phyloP scores from a whole-genome alignment of 2,113 vertebrate species.

The Perca schrenkii region DNA sequence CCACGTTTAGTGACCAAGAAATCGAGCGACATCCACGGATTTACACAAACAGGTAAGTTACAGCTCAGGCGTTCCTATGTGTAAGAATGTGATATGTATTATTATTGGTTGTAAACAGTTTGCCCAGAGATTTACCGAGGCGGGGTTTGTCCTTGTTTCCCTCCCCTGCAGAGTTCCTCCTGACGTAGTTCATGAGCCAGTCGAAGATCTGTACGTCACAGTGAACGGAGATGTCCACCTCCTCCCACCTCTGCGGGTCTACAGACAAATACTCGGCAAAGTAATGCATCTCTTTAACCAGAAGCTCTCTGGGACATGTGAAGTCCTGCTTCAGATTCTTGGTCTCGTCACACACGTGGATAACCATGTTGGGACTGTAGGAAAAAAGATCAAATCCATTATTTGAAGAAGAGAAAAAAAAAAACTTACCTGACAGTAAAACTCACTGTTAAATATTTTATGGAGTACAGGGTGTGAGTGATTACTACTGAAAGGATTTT shows the following conservation, averaged over 20 bases:
- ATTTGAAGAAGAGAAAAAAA: background rate
- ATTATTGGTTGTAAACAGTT: background rate
- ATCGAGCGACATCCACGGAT: slow-evolving; percentile 22
- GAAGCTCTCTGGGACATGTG: slow-evolving; percentile 93
- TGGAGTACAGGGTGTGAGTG: background rate
- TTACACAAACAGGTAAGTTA: slow-evolving; percentile 44
- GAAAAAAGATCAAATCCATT: slow-evolving; percentile 2
- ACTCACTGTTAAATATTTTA: background rate
- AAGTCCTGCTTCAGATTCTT: slow-evolving; percentile 98
- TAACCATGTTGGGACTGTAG: slow-evolving; percentile 95
- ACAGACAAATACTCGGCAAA: slow-evolving; percentile 96
- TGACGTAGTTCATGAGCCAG: slow-evolving; percentile 97
- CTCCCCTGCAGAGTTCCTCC: slow-evolving; percentile 88
- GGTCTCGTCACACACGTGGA: slow-evolving; percentile 98
- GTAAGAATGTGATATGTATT: slow-evolving; percentile 4
- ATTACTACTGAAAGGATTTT: background rate
- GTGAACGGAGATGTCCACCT: slow-evolving; percentile 98
- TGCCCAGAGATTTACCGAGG: slow-evolving; percentile 87
- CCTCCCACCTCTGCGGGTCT: slow-evolving; percentile 96
- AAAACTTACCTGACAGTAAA: background rate
- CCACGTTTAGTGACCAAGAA: slow-evolving; percentile 26
- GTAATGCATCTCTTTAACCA: slow-evolving; percentile 98
- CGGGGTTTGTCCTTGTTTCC: slow-evolving; percentile 87
- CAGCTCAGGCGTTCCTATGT: slow-evolving; percentile 27
- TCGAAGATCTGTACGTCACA: slow-evolving; percentile 98